Evolutionary conservation across 2,888 invertebrate species (phyloP).

Genomic region (Dimorphilus gyrociliatus): DNA sequence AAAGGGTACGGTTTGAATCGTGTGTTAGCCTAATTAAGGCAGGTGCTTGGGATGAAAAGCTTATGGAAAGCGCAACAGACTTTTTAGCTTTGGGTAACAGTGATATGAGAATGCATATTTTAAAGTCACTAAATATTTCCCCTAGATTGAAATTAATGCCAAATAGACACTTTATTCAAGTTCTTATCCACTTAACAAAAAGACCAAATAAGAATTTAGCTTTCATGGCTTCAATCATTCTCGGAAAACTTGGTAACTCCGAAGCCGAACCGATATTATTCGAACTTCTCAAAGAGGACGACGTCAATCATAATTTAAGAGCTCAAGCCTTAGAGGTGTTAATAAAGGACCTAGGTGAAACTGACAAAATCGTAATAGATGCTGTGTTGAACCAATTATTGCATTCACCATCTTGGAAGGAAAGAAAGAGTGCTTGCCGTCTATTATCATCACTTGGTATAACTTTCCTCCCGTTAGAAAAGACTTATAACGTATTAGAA

Average conservation of each 20-base stretch:
- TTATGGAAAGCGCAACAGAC: slow-evolving; percentile 19
- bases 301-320: no score
- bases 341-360: slow-evolving; percentile 23
- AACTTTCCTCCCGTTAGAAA: slow-evolving; percentile 12
- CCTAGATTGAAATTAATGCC: no score
- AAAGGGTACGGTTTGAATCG: slow-evolving; percentile 28
- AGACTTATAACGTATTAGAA: slow-evolving; percentile 22
- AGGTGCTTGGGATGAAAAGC: slow-evolving; percentile 34
- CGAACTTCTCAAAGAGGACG: no score
- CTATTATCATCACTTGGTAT: slow-evolving; percentile 24
- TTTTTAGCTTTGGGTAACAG: slow-evolving; percentile 25
- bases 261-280: no score
- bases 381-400: slow-evolving; percentile 18
- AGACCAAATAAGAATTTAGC: slow-evolving; percentile 21
- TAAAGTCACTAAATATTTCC: background rate
- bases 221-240: slow-evolving; percentile 25
- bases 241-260: slow-evolving; percentile 27
- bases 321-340: slow-evolving; percentile 28
- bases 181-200: slow-evolving; percentile 13
- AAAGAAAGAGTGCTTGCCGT: slow-evolving; percentile 22
- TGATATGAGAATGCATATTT: slow-evolving; percentile 15
- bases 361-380: slow-evolving; percentile 16
- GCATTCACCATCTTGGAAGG: slow-evolving; percentile 25
- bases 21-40: slow-evolving; percentile 20
- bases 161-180: no score